Conservation (phyloP, 2,113 vertebrate genomes). For the Strix aluco region DNA sequence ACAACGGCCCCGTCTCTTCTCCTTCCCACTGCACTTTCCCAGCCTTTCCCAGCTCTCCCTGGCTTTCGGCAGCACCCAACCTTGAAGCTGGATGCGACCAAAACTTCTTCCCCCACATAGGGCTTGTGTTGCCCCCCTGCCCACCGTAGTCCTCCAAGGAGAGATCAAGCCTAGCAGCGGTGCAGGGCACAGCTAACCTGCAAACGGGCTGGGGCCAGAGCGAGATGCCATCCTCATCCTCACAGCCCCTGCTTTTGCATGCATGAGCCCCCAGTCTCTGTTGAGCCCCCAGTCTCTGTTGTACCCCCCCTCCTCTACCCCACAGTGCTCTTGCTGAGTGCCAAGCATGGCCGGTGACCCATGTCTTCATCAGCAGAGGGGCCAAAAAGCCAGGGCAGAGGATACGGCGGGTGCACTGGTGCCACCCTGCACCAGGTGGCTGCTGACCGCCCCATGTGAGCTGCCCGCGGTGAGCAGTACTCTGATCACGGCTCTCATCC, state of each 20-base stretch:
- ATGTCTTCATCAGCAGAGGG: background rate
- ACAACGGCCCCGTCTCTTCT: background rate
- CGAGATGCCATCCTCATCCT: background rate
- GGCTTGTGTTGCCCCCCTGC: background rate
- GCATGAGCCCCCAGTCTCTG: background rate
- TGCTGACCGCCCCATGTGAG: fast-evolving
- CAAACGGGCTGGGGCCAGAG: fast-evolving
- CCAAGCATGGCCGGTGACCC: fast-evolving
- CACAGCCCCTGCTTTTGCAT: background rate
- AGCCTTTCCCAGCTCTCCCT: background rate
- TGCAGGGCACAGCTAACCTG: background rate
- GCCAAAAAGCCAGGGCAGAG: background rate
- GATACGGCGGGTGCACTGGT: fast-evolving
- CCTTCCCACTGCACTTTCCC: background rate
- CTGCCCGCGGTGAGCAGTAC: background rate
- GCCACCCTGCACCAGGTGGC: background rate
- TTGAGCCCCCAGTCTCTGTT: background rate
- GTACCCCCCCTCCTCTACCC: background rate
- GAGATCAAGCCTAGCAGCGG: background rate
- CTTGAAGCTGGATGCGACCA: background rate
- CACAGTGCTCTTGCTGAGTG: background rate
- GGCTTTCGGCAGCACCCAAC: background rate
- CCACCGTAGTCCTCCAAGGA: background rate
- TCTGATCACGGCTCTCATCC: background rate
- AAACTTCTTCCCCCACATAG: background rate